A percentile compares a stretch with the other conserved stretches of the same genome.
These are phyloP conservation scores for Bos javanicus DNA, from an alignment of 2,113 vertebrate genomes.

Conservation along the genomic window DNA sequence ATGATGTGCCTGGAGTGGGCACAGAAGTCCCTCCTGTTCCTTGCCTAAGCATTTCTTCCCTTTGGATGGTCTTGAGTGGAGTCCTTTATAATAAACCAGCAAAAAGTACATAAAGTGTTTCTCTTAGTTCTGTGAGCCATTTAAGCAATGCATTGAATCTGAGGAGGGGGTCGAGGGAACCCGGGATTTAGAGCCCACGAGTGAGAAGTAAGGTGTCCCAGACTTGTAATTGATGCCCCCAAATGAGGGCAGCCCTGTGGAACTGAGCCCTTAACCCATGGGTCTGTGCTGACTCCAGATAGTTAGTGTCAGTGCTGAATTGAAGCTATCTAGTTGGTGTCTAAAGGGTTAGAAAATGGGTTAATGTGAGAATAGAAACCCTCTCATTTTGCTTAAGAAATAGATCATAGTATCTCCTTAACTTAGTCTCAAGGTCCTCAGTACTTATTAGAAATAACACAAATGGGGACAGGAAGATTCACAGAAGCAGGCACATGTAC, in stretches of 20 bases:
- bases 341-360: neutral
- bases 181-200: neutral
- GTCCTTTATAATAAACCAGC: neutral
- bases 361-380: neutral
- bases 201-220: neutral
- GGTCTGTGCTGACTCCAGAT: neutral
- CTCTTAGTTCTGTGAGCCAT: neutral
- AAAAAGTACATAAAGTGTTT: neutral
- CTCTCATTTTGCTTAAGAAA: neutral
- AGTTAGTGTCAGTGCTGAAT: neutral
- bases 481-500: neutral
- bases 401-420: neutral
- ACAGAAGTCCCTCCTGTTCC: neutral
- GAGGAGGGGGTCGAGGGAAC: too few relatives aligned
- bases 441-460: neutral
- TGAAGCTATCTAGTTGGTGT: neutral
- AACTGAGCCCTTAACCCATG: too few relatives aligned
- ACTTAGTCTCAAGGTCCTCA: neutral
- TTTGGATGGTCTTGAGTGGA: neutral
- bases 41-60: neutral
- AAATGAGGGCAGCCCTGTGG: accelerated
- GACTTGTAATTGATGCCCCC: neutral
- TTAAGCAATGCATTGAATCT: neutral
- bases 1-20: neutral
- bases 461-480: neutral